A percentile compares a stretch with the other conserved stretches of the same genome.
phyloP scores from a whole-genome alignment of 2,888 invertebrate species.

The Ditula angustiorana region DNA sequence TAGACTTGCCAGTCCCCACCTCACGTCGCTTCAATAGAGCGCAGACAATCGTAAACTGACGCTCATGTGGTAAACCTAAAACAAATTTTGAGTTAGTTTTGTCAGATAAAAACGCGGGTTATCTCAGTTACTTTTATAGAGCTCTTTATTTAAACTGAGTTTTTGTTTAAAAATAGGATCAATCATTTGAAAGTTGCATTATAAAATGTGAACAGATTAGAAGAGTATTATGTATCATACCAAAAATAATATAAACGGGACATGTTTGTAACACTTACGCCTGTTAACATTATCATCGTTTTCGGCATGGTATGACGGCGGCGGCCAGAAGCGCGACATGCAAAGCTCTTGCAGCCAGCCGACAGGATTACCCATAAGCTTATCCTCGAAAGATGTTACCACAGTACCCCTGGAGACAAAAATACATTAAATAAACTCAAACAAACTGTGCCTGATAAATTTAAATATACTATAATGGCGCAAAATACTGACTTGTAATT shows the following conservation, averaged over 20 bases:
- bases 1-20: conserved; percentile 95
- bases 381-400: conserved; percentile 89
- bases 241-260: neutral
- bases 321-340: conserved; percentile 98
- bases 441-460: too few species aligned
- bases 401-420: conserved; percentile 79
- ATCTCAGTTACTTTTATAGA: neutral
- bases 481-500: too few species aligned
- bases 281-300: conserved; percentile 88
- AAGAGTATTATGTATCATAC: too few species aligned
- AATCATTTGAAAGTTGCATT: too few species aligned
- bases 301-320: conserved; percentile 96
- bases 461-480: too few species aligned
- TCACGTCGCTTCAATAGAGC: conserved; percentile 94
- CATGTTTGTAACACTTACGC: conserved; percentile 63
- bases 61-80: conserved; percentile 94
- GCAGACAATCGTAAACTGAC: conserved; percentile 97
- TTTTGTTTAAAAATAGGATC: too few species aligned
- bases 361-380: conserved; percentile 96
- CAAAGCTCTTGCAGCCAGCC: conserved; percentile 98
- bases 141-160: too few species aligned
- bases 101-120: neutral
- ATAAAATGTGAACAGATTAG: too few species aligned
- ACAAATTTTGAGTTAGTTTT: neutral
- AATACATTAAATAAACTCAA: too few species aligned